These are phyloP conservation scores for Galleria mellonella DNA, from an alignment of 1,140 invertebrate genomes.

Conservation along the genomic window DNA sequence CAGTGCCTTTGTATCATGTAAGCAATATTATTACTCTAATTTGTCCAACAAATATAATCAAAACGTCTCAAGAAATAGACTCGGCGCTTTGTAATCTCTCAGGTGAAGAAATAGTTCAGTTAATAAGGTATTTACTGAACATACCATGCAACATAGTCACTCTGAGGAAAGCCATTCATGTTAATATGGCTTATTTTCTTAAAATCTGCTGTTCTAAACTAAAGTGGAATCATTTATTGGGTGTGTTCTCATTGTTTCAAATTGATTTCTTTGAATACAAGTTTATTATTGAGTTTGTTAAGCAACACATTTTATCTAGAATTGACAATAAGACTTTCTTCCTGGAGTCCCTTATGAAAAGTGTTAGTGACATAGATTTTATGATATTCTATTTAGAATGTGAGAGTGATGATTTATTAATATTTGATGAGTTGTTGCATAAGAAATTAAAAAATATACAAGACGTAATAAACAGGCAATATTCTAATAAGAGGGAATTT, in stretches of 20 bases:
- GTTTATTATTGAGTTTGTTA: background rate
- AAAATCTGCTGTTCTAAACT: slow-evolving; percentile 29
- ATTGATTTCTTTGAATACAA: background rate
- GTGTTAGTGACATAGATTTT: slow-evolving; percentile 30
- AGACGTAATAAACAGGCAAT: slow-evolving; percentile 31
- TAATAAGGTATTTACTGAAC: slow-evolving; percentile 38
- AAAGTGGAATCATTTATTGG: slow-evolving; percentile 27
- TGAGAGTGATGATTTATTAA: slow-evolving; percentile 14
- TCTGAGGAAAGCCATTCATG: slow-evolving; percentile 40
- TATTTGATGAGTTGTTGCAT: slow-evolving; percentile 28
- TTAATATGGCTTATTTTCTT: slow-evolving; percentile 43
- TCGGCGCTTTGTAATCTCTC: background rate
- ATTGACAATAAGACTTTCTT: background rate
- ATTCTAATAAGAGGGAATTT: slow-evolving; percentile 37
- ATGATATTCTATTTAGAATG: slow-evolving; percentile 39
- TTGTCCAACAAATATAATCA: too few species aligned
- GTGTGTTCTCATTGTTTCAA: slow-evolving; percentile 12
- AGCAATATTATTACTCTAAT: slow-evolving; percentile 21
- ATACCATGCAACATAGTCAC: slow-evolving; percentile 48
- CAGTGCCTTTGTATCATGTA: slow-evolving; percentile 50
- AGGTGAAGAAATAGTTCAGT: slow-evolving; percentile 10
- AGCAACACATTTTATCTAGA: too few species aligned
- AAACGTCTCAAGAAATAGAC: too few species aligned
- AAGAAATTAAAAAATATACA: slow-evolving; percentile 28
- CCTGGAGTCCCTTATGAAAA: background rate